Base-by-base conservation (phyloP, 2,888 invertebrate species). In the Petrolisthes cinctipes region DNA sequence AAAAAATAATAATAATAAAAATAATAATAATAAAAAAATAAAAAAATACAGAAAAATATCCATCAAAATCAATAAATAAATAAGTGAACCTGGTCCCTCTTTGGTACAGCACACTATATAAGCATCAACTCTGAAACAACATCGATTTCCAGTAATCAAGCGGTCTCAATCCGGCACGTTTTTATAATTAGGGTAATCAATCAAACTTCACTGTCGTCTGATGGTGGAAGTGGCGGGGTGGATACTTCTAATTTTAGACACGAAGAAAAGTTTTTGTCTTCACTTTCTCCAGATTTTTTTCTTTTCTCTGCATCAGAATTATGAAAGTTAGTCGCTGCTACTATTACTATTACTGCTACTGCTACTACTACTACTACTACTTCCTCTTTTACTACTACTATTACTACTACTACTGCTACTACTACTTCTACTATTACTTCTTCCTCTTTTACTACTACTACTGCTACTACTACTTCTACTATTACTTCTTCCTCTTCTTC, bases 101-200 rank as follows among this genome's bases (percentile, higher is more conserved):
- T 66, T 66, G 14, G 11, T 66, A 14, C 11, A 14, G 1, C 66
- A 66, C 17, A 66, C 11, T 61, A 61, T 1, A 1, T 11, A 61
- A 61, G 61, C 11, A 61, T 17, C 17, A 9, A 61, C 61, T 11
- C 17, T 61, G 61, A 17, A 17, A 17, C 61, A 9, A 61, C 61
- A 61, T n/a, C 71, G 20, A n/a, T n/a, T 71, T 0, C 71, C 20
- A 11, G 14, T 71, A 71, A 71, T 71, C 71, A n/a, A n/a, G 71
- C 1, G 71, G 71, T 20, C 71, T 71, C 20, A n/a, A 17, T 71
- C 20, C n/a, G 6, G 6, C 20, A 14, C 17, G 14, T 4, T 71
- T 4, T 71, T n/a, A 71, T 71, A 71, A 71, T 71, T 71, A 71
- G 20, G 4, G 71, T 71, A 71, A 71, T 71, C 71, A 71, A 71